phyloP scores from a whole-genome alignment of 35 echinoderm and acorn worm species.

The Lytechinus pictus region DNA sequence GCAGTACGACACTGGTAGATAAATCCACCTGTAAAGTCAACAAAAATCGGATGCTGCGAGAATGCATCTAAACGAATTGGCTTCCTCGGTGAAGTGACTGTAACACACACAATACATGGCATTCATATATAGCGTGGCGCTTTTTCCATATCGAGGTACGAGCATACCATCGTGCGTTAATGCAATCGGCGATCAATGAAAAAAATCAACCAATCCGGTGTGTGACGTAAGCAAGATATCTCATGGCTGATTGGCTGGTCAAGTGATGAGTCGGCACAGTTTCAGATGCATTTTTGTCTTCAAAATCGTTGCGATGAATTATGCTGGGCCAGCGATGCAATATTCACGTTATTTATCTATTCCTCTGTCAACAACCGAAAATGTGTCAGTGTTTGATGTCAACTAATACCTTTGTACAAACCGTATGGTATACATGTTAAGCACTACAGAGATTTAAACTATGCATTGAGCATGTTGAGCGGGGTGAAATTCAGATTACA shows the following conservation, averaged over 20 bases:
- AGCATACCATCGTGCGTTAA: conserved; percentile 16
- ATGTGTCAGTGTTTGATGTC: background rate
- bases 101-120: conserved; percentile 1
- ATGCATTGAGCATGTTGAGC: too few species aligned
- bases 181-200: conserved; percentile 44
- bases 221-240: conserved; percentile 35
- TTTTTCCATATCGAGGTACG: background rate
- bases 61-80: conserved; percentile 4
- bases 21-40: background rate
- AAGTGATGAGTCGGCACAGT: conserved; percentile 17
- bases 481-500: too few species aligned
- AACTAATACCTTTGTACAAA: background rate
- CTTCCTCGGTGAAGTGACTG: background rate
- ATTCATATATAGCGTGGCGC: background rate
- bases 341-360: background rate
- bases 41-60: conserved; percentile 16
- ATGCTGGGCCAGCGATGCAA: conserved; percentile 24
- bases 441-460: background rate
- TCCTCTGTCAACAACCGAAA: background rate
- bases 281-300: background rate
- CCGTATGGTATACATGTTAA: background rate
- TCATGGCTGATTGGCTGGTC: conserved; percentile 30
- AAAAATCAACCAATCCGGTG: conserved; percentile 28
- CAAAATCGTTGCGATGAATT: conserved; percentile 24
- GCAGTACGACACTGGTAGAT: background rate